A percentile compares a stretch with the other conserved stretches of the same genome.
These are phyloP conservation scores for Drosophila eohydei DNA, from an alignment of 2,888 invertebrate species.

Conservation along the genomic window DNA sequence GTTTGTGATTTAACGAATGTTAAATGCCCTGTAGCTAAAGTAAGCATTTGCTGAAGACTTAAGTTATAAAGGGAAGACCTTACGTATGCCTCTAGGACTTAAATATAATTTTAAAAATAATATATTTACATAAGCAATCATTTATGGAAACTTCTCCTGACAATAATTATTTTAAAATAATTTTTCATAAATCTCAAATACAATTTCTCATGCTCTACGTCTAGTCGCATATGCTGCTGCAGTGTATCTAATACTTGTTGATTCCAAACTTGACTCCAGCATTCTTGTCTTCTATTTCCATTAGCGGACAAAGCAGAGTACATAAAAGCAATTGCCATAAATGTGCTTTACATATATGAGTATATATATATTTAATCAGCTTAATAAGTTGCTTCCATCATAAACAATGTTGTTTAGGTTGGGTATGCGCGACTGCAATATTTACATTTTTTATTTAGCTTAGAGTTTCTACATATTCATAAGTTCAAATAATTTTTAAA, in stretches of 20 bases:
- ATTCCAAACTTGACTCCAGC: neutral
- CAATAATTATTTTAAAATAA: neutral
- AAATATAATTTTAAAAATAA: no score
- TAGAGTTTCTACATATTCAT: neutral
- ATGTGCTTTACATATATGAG: constrained; percentile 1
- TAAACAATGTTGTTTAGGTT: neutral
- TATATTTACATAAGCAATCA: no score
- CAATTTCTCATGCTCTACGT: neutral
- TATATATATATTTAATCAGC: constrained; percentile 28
- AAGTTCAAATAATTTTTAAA: neutral
- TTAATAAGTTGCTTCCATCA: neutral
- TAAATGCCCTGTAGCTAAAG: constrained; percentile 5
- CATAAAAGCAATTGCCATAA: constrained; percentile 4
- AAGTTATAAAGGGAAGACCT: no score
- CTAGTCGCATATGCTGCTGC: neutral
- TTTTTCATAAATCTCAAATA: neutral
- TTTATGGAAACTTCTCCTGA: neutral
- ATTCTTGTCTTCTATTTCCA: constrained; percentile 10
- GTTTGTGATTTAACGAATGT: neutral
- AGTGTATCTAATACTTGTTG: constrained; percentile 4
- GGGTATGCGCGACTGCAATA: neutral
- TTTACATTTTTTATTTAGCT: neutral
- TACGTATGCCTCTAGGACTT: no score
- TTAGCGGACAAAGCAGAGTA: constrained; percentile 10
- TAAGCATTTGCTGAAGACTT: neutral